Base-by-base conservation (phyloP, 2,113 vertebrate genomes). In the Odontophorus gujanensis region DNA sequence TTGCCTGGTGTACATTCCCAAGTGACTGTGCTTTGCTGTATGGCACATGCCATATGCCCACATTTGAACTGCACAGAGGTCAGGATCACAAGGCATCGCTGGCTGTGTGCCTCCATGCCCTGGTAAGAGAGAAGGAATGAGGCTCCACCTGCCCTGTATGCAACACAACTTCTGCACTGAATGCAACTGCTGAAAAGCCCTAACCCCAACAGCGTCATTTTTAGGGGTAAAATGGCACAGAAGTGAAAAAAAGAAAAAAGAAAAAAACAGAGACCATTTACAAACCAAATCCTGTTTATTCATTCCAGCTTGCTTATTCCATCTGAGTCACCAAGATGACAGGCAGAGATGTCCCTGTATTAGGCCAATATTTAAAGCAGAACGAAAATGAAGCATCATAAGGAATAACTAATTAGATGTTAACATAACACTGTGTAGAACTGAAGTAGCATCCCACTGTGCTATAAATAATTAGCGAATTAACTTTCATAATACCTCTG, bases 381-480 rank as follows among this genome's bases (percentile, higher is more conserved):
- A 90, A 95, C 81, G 55, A 95, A 93, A 95, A 95, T 6, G 38
- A 93, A 83, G 81, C 30, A 45, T 89, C 87, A 74, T 42, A 84
- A 93, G 62, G 81, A 95, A 93, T 95, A 73, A 84, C 83, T 93
- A 94, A 95, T 91, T 91, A 96, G 79, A 83, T 83, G 69, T 84
- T 89, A 88, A 40, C 69, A 22, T 85, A 94, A 90, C 36, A 81
- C 51, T 10, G 22, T 26, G 47, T 75, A 68, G 58, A 84, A 92
- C 15, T 77, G 79, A 91, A 89, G 81, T 66, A 96, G 85, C 69
- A 61, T 73, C 94, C 82, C 51, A 51, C 48, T 45, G 79, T 71
- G 68, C 85, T 83, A 93, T 76, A 95, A 95, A 93, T 79, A 92
- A 95, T 89, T 94, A 94, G 57, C 68, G 95, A 94, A 94, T 85